Evolutionary conservation across 2,888 invertebrate species (phyloP), one percentile per base, ranked within the genome.

Genomic region (Phalera bucephala): DNA sequence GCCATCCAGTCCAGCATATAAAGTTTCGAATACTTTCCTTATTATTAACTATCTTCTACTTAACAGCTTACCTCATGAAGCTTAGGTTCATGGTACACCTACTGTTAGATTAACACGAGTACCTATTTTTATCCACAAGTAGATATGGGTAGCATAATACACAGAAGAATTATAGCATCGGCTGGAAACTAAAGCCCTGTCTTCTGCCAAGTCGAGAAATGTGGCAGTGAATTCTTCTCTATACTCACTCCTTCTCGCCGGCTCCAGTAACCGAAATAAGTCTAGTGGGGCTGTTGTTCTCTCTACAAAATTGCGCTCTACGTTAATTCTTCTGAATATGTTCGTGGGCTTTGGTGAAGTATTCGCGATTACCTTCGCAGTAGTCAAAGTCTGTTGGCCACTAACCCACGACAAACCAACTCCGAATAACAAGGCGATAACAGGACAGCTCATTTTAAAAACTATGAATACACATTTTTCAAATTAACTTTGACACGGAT

Each of bases 281-380:
- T 62, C 62, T 8, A 55, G 8, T 0, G 61, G 45, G n/a, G 48
- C 43, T 7, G 26, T 52, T 13, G 26, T 33, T 7, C 22, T 2
- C 2, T 4, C 31, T 22, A 33, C 33, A n/a, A 35, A 34, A 17
- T 33, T 30, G 10, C 31, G 40, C 11, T 57, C 44, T 1, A 67
- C 52, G 12, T 54, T 37, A 13, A 66, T 62, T 32, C 62, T 59
- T 36, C 52, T 50, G 20, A 52, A 38, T 19, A 55, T 29, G 2
- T 50, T 49, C 0, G 62, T 70, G 1, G 75, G 74, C 26, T 63
- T 69, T 3, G 67, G 60, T 7, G 58, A 64, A 2, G 41, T 52
- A 33, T 30, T 46, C 1, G 48, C 40, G 2, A 38, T 45, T 10
- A 31, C 8, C 31, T 45, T 42, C 2, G 67, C 61, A 0, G 71